These are phyloP conservation scores for Hoplodrina blanda DNA, from an alignment of 2,888 invertebrate genomes.

Conservation along the genomic window DNA sequence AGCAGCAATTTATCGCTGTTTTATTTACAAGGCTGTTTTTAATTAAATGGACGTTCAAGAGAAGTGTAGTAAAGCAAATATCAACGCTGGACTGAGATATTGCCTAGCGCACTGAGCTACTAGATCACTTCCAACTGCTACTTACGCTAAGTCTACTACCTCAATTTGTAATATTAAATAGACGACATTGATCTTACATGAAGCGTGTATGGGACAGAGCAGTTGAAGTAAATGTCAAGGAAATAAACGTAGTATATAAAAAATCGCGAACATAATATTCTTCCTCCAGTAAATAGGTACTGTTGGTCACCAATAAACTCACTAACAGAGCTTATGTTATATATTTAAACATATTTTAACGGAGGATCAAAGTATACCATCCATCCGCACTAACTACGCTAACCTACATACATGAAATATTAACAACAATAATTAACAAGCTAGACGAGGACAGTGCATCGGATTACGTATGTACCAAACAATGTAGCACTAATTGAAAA, in stretches of 20 bases:
- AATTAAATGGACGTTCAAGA: conserved; percentile 27
- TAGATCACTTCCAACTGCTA: conserved; percentile 9
- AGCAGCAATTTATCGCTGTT: conserved; percentile 46
- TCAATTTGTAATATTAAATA: conserved; percentile 3
- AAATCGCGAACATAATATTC: conserved; percentile 23
- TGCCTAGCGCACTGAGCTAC: conserved; percentile 48
- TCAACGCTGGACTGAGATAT: conserved; percentile 41
- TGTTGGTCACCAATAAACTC: conserved; percentile 21
- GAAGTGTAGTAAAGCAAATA: conserved; percentile 34
- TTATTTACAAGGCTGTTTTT: conserved; percentile 46
- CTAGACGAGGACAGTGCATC: conserved; percentile 55
- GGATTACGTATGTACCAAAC: conserved; percentile 45
- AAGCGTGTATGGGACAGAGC: background rate
- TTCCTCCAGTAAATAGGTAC: conserved; percentile 3
- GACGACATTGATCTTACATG: conserved; percentile 1
- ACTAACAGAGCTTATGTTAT: conserved; percentile 30
- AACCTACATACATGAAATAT: conserved; percentile 54
- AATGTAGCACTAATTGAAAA: conserved; percentile 67
- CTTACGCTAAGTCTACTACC: background rate
- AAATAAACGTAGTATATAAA: background rate
- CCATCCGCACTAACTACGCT: conserved; percentile 38
- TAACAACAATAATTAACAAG: conserved; percentile 65
- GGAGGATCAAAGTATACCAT: conserved; percentile 42
- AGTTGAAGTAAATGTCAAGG: conserved; percentile 1
- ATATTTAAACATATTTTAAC: conserved; percentile 20